Percentiles rank a stretch among this genome's conserved stretches.
phyloP scores from a whole-genome alignment of 1,140 invertebrate genomes.

The Drosophila punjabiensis region DNA sequence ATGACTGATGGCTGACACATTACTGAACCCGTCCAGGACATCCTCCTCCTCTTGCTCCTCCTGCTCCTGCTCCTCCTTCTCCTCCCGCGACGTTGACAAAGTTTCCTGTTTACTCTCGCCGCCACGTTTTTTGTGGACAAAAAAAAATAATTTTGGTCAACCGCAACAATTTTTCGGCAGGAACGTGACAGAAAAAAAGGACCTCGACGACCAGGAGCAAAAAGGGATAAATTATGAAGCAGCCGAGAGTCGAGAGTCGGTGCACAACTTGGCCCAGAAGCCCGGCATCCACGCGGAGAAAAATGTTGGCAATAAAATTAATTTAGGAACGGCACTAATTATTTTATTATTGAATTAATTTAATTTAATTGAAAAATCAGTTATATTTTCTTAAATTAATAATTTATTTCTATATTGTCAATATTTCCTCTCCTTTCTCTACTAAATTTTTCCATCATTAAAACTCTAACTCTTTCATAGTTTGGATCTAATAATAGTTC shows the following conservation, averaged over 20 bases:
- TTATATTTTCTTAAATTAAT: no score
- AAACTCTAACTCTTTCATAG: neutral
- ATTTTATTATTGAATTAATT: no score
- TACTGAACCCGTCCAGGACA: constrained; percentile 14
- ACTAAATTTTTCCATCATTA: neutral
- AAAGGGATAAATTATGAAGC: constrained; percentile 64
- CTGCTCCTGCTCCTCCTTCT: neutral
- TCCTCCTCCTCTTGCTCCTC: neutral
- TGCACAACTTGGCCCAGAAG: constrained; percentile 26
- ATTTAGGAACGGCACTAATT: no score
- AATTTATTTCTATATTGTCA: no score
- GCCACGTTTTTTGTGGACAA: constrained; percentile 13
- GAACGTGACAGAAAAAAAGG: constrained; percentile 51
- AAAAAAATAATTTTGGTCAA: constrained; percentile 72
- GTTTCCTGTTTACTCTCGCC: constrained; percentile 47
- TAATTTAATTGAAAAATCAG: no score
- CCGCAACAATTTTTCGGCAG: constrained; percentile 73
- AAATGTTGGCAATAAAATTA: neutral
- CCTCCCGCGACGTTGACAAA: constrained; percentile 58
- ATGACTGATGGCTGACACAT: constrained; percentile 70
- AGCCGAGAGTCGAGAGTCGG: constrained; percentile 11
- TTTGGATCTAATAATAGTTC: neutral
- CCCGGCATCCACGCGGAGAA: constrained; percentile 1
- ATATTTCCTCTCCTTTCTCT: neutral
- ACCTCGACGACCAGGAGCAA: neutral